Conservation (phyloP, 2,113 vertebrate species). For the Podarcis muralis region DNA sequence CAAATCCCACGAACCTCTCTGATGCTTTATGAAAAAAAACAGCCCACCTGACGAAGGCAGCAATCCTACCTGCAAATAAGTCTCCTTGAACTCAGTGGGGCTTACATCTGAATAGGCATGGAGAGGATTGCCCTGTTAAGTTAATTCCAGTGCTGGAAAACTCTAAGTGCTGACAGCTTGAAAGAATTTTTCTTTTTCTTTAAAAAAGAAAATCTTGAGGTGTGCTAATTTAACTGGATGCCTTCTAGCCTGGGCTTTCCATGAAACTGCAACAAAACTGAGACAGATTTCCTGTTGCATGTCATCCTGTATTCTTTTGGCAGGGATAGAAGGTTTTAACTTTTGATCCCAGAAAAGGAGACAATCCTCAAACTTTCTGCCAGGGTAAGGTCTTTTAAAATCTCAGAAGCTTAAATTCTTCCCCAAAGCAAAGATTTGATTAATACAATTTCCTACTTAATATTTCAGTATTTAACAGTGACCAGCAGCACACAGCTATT, state of each 20-base stretch:
- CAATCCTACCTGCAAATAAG: not conserved
- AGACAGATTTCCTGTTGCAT: not conserved
- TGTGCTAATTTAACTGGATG: not conserved
- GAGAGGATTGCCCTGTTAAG: not conserved
- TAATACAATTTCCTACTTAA: not conserved
- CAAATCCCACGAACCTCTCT: not conserved
- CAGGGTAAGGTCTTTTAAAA: not conserved
- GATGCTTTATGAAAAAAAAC: not conserved
- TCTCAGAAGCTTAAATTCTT: not conserved
- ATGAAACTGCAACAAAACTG: not conserved
- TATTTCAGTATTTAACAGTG: not conserved
- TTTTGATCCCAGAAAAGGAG: conserved; percentile 4
- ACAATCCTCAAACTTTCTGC: not conserved
- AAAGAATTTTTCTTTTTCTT: not conserved
- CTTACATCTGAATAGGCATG: not conserved
- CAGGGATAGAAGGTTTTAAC: not conserved
- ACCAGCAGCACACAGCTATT: not conserved
- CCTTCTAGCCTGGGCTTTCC: not conserved
- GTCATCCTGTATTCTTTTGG: not conserved
- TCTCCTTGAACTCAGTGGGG: not conserved
- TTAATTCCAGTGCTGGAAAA: not conserved
- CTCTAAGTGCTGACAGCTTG: not conserved
- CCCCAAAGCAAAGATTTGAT: not conserved
- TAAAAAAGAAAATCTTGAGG: not conserved
- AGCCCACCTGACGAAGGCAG: not conserved